These are phyloP conservation scores for Sminthopsis crassicaudata DNA, from an alignment of 2,113 vertebrate species.

Conservation along the genomic window DNA sequence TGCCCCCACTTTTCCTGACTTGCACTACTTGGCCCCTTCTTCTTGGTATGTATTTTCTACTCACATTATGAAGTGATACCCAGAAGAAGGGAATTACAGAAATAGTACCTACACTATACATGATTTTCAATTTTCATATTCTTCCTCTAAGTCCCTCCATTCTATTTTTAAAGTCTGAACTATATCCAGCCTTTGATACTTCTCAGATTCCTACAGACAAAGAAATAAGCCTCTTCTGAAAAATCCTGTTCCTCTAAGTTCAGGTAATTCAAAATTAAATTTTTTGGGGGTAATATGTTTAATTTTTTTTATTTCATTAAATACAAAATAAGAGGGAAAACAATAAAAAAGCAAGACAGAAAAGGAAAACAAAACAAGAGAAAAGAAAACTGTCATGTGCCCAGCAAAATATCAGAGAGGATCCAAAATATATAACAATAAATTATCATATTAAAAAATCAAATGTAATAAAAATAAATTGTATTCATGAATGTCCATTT, in stretches of 20 bases:
- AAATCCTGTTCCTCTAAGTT: background rate
- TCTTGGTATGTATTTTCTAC: background rate
- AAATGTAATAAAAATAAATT: no score
- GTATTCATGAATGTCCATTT: no score
- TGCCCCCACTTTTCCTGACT: rapidly evolving
- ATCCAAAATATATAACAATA: no score
- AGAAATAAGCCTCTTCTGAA: background rate
- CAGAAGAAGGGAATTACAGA: background rate
- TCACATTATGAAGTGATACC: background rate
- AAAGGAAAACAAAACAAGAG: no score
- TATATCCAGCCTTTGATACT: background rate
- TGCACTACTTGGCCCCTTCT: background rate
- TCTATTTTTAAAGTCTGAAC: background rate
- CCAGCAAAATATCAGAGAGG: no score
- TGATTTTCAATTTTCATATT: background rate
- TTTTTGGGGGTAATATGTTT: background rate
- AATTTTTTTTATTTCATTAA: no score
- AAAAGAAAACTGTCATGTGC: no score
- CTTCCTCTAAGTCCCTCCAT: background rate
- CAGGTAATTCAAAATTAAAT: background rate
- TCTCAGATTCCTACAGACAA: background rate
- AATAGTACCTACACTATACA: background rate
- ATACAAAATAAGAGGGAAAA: no score
- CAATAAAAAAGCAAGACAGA: no score
- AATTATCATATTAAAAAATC: no score